Base-by-base conservation (phyloP, 35 echinoderm and acorn worm species). In the Apostichopus parvimensis region DNA sequence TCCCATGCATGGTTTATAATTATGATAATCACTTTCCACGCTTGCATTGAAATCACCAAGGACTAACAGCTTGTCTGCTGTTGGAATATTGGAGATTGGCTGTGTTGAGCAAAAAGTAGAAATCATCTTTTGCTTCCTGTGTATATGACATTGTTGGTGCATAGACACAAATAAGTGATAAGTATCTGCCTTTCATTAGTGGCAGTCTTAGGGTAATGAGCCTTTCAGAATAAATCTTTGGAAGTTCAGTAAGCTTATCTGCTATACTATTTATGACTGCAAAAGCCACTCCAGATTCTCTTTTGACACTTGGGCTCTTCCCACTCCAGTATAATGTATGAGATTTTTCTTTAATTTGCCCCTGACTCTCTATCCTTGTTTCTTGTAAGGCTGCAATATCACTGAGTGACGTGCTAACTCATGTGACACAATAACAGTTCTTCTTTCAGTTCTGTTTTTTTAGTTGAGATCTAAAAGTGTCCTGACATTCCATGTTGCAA, bases 341-440 rank as follows among this genome's bases (percentile, higher is more conserved):
- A 9, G 76, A 12, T 13, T 90, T 55, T 61, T 94, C 93, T 78
- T 64, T 25, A 20, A 94, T 54, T 87, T 82, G 75, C 6, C 93
- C 93, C 55, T 77, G 26, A 80, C 92, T 57, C 56, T 90, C 8
- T 24, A 90, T 11, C 57, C 86, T 94, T 5, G 92, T 94, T 54
- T 94, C 93, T 54, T 94, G 93, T 77, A 94, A 34, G 55, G 87
- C 93, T 52, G 93, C 93, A 9, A 94, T 94, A 34, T 90, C 93
- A 52, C 91, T 91, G 80, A 70, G 57, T 25, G 65, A 94, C 18
- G 77, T 57, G 1, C 70, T 57, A 94, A 68, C 80, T 80, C 85
- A 2, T 77, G 89, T 20, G 1, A 79, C 15, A 83, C 6, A 54
- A 86, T 23, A 60, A 64, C 81, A 9, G 75, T 68, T 6, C 70